Base-by-base conservation (phyloP, 2,888 invertebrate genomes). In the Geophilus truncorum region DNA sequence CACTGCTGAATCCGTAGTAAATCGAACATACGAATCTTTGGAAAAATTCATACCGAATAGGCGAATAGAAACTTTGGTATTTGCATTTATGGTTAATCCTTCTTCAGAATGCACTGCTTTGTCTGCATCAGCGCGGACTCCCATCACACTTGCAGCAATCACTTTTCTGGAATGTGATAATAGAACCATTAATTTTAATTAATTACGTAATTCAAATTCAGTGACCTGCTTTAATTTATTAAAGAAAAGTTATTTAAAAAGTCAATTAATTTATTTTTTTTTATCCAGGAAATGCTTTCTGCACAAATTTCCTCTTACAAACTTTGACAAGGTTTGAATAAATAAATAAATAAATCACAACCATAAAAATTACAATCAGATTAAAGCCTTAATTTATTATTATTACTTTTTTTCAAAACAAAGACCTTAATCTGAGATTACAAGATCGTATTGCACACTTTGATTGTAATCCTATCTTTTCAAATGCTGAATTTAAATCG, bases 41-140 rank as follows among this genome's bases (percentile, higher is more conserved):
- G 91, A 91, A 81, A 95, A 88, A 1, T 92, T 92, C 9, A 87
- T 87, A 0, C 95, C 95, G 86, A 94, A 95, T 36, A 95, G 85
- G 78, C 94, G 91, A 62, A 95, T 85, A 12, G 89, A 89, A 23
- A 92, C 90, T 1, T 88, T 87, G 0, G 88, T 86, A 78, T 90
- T 90, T 18, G 91, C 91, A 81, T 93, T 85, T 23, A 95, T 89
- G 82, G 90, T 93, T 40, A 93, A 88, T 0, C 93, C 93, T 80
- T 89, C 86, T 0, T 87, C 89, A 7, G 25, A 62, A 30, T 57
- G 28, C n/a, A 12, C 23, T 7, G 79, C n/a, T 30, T 77, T 70
- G 0, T 40, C 79, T 18, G 32, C 79, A 45, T 80, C 79, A 3
- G 76, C 79, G 9, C 79, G 40, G 28, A 81, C 45, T 21, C 81